Base-by-base conservation (phyloP, 1,140 invertebrate genomes). In the Drosophila willistoni region DNA sequence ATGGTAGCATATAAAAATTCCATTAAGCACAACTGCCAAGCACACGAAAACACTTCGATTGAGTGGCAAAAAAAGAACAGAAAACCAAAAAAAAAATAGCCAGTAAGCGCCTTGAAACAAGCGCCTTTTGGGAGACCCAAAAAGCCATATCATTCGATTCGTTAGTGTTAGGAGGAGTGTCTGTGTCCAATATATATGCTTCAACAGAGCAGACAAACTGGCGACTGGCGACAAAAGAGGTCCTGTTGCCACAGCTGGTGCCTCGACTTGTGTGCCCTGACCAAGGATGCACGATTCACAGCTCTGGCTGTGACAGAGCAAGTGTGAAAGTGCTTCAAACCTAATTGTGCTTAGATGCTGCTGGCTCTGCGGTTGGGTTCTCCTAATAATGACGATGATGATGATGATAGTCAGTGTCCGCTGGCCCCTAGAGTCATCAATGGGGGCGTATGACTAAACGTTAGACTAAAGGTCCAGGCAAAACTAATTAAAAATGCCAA, bases 21-120 rank as follows among this genome's bases (percentile, higher is more conserved):
- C 82, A 86, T 86, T 86, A 85, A 81, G 66, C 68, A 86, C 74
- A 85, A 86, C 64, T 90, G 84, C 80, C 84, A 87, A 78, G 51
- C 63, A 61, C 83, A 86, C 79, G 79, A 79, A 29, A 82, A 71
- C 64, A 73, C 76, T 80, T 83, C 77, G 79, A 73, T 80, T 64
- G 72, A 75, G 72, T 71, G 80, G 59, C 64, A 65, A 71, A 6
- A 29, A 29, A 29, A 7, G 5, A 29, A 29, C 29, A 29, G 29
- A 6, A 29, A 7, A 29, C 6, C 29, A 29, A 6, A 6, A 29
- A 7, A 64, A 64, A 81, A 64, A 68, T 72, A 62, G 75, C 74
- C 75, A 78, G 59, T 77, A 71, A 78, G 74, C 44, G 44, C 68
- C 66, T 59, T 71, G 74, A 71, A 77, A 77, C 75, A 77, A 77